phyloP scores from a whole-genome alignment of 2,113 vertebrate genomes.

The Tyto alba region DNA sequence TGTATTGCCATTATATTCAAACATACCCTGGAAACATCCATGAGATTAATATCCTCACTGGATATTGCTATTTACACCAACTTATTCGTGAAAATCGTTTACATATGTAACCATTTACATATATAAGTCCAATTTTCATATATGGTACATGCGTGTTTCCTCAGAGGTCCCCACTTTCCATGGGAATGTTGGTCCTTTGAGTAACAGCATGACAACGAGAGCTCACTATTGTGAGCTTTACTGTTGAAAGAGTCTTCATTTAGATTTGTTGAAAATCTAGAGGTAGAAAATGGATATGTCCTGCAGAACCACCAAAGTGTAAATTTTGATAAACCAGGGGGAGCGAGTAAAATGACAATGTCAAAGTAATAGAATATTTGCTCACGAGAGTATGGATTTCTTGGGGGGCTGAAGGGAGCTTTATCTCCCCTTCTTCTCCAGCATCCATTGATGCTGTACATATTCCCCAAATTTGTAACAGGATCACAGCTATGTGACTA shows the following conservation, averaged over 20 bases:
- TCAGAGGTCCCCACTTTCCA: background rate
- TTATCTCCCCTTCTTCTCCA: background rate
- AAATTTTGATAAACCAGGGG: background rate
- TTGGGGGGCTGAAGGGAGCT: background rate
- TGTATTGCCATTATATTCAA: background rate
- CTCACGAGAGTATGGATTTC: background rate
- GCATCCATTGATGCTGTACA: accelerated
- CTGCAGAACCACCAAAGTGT: background rate
- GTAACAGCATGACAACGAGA: background rate
- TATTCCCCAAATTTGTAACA: background rate
- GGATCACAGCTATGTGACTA: background rate
- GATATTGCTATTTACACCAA: background rate
- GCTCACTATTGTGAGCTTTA: background rate
- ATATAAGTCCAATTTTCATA: background rate
- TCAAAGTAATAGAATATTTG: background rate
- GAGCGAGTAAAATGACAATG: background rate
- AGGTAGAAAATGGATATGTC: background rate
- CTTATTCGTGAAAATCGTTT: background rate
- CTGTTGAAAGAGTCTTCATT: background rate
- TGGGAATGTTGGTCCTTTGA: background rate
- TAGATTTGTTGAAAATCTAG: background rate
- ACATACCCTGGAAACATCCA: background rate
- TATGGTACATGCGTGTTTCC: accelerated
- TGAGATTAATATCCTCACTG: background rate
- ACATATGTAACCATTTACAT: background rate